Evolutionary conservation across 2,888 invertebrate genomes (phyloP).

Genomic region (Synergus japonicus): DNA sequence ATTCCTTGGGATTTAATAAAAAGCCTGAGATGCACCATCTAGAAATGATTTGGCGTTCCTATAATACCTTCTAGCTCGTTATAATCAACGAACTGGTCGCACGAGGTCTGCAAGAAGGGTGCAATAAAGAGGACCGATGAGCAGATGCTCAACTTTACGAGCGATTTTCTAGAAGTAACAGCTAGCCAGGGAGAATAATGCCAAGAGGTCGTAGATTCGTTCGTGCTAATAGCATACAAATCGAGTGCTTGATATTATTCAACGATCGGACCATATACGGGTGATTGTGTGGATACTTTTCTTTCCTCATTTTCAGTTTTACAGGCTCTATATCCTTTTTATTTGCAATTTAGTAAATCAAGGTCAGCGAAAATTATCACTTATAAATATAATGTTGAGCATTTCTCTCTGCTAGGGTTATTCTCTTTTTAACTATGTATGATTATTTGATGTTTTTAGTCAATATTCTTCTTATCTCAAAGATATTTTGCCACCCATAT

Average conservation of each 20-base stretch:
- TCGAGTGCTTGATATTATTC: conserved; percentile 68
- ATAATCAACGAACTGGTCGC: conserved; percentile 11
- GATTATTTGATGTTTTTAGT: background rate
- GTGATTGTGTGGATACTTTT: conserved; percentile 47
- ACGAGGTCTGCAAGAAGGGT: conserved; percentile 62
- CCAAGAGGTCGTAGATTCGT: conserved; percentile 66
- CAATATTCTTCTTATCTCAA: background rate
- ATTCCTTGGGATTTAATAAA: background rate
- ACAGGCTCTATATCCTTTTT: conserved; percentile 6
- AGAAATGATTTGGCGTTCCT: background rate
- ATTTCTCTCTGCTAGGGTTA: no score
- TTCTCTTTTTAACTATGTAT: no score
- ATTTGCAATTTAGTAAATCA: background rate
- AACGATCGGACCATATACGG: conserved; percentile 66
- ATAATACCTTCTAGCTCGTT: background rate
- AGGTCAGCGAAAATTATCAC: no score
- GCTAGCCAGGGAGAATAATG: conserved; percentile 66
- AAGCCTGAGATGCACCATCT: background rate
- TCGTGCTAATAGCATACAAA: conserved; percentile 71
- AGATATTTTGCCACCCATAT: background rate
- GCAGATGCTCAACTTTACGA: conserved; percentile 64
- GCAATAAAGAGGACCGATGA: conserved; percentile 62
- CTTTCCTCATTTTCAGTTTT: conserved; percentile 3
- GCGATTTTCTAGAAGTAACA: conserved; percentile 68
- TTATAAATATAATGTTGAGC: no score